These are phyloP conservation scores for Engystomops pustulosus DNA, from an alignment of 2,113 vertebrate species.

Conservation along the genomic window DNA sequence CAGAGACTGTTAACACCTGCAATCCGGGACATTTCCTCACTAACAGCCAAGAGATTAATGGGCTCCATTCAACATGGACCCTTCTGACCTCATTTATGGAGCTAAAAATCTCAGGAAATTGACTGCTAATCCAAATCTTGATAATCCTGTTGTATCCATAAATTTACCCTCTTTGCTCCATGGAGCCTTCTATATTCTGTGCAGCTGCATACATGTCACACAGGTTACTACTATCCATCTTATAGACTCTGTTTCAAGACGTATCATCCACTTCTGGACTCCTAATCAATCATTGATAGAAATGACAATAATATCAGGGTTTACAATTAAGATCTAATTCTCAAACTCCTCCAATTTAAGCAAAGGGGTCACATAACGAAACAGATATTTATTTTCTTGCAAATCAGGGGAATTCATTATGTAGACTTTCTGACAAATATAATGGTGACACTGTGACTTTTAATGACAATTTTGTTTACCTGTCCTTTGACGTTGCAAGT, in stretches of 20 bases:
- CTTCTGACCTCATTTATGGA: constrained; percentile 75
- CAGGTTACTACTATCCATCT: neutral
- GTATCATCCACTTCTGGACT: neutral
- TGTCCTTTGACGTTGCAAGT: too few relatives aligned
- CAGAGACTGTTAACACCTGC: constrained; percentile 79
- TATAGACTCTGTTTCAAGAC: neutral
- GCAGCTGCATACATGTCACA: constrained; percentile 31
- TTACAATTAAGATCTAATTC: too few relatives aligned
- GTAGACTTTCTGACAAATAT: too few relatives aligned
- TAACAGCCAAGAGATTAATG: constrained; percentile 77
- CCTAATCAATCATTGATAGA: neutral
- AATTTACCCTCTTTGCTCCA: neutral
- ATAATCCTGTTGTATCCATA: constrained; percentile 67
- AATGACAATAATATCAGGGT: neutral
- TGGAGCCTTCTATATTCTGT: neutral
- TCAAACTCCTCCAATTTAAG: too few relatives aligned
- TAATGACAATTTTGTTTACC: too few relatives aligned
- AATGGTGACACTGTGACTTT: too few relatives aligned
- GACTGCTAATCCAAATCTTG: constrained; percentile 72
- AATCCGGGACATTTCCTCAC: constrained; percentile 73
- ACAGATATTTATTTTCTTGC: too few relatives aligned
- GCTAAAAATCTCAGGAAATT: constrained; percentile 75
- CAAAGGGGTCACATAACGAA: too few relatives aligned
- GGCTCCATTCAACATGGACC: constrained; percentile 72
- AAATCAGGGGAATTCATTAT: too few relatives aligned